Conservation (phyloP, 2,888 invertebrate genomes). For the Monoplex corrugatus region DNA sequence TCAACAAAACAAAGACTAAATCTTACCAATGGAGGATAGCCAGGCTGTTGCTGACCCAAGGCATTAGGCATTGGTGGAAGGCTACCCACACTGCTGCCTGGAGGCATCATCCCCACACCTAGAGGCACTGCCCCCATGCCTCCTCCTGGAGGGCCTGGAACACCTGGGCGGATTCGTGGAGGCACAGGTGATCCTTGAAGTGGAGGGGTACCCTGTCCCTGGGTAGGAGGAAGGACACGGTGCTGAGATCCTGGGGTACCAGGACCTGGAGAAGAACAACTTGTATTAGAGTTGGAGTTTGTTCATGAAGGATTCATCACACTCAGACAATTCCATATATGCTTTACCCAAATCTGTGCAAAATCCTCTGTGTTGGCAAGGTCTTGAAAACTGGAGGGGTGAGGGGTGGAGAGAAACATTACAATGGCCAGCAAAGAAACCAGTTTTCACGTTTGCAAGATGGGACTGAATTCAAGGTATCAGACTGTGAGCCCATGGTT, state of each 20-base stretch:
- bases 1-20: background rate
- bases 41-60: constrained; percentile 32
- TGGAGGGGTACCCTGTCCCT: constrained; percentile 20
- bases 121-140: constrained; percentile 30
- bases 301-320: no score
- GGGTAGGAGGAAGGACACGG: constrained; percentile 28
- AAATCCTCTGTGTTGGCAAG: no score
- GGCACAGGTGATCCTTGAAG: constrained; percentile 35
- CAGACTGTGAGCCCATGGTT: no score
- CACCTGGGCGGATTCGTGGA: constrained; percentile 34
- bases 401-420: no score
- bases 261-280: constrained; percentile 61
- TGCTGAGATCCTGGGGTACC: constrained; percentile 31
- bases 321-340: no score
- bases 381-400: no score
- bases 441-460: no score
- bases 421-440: no score
- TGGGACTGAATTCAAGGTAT: no score
- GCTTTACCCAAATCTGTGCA: no score
- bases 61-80: constrained; percentile 24
- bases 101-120: background rate
- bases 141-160: constrained; percentile 29
- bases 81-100: background rate
- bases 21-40: constrained; percentile 40
- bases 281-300: no score